Conservation (phyloP, 37 sponge, comb jelly and placozoan species). For the Chondrilla cf. caribensis region DNA sequence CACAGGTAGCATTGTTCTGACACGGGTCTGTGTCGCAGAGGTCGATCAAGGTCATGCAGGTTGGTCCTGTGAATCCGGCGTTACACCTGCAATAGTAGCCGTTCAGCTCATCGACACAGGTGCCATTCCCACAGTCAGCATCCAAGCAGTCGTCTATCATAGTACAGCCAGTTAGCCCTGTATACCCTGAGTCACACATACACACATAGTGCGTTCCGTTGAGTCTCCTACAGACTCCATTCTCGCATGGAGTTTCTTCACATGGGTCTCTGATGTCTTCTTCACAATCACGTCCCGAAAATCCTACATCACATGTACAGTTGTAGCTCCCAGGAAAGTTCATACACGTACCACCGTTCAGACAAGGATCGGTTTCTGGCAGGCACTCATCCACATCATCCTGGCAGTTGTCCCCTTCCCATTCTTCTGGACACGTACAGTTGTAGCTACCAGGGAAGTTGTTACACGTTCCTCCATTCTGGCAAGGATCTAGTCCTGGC, state of each 20-base stretch:
- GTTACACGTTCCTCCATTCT: slow-evolving; percentile 52
- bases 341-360: slow-evolving; percentile 11
- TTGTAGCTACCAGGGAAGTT: background rate
- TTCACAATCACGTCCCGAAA: background rate
- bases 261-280: slow-evolving; percentile 1
- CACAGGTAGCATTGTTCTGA: slow-evolving; percentile 41
- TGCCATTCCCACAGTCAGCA: background rate
- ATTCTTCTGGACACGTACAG: slow-evolving; percentile 9
- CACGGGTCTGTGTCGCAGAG: slow-evolving; percentile 50
- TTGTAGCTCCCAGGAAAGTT: background rate
- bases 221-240: background rate
- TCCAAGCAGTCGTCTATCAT: background rate
- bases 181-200: background rate
- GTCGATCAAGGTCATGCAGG: slow-evolving; percentile 3
- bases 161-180: background rate
- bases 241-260: background rate
- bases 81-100: background rate
- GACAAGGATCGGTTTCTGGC: slow-evolving; percentile 3
- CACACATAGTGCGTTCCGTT: background rate
- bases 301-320: background rate
- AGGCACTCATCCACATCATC: slow-evolving; percentile 5
- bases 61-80: slow-evolving; percentile 4
- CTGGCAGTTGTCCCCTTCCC: background rate
- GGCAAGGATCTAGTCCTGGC: slow-evolving; percentile 26
- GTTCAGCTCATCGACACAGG: background rate